Conservation (phyloP, 2,113 vertebrate genomes). For the Trogon melanurus region DNA sequence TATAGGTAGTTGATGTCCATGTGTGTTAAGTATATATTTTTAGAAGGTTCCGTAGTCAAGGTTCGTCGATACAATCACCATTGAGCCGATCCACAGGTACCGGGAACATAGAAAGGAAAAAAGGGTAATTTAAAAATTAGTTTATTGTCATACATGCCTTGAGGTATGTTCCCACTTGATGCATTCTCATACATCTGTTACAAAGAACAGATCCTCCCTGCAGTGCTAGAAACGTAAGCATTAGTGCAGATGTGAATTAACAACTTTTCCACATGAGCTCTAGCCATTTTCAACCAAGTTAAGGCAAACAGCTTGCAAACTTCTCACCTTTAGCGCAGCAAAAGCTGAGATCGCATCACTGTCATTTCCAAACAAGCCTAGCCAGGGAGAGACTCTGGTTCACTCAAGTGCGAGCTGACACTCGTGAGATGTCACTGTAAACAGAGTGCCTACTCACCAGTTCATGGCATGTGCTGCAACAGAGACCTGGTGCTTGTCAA, state of each 20-base stretch:
- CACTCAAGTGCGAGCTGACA: conserved; percentile 75
- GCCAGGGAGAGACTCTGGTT: conserved; percentile 62
- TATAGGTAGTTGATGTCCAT: conserved; percentile 87
- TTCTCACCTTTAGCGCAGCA: conserved; percentile 73
- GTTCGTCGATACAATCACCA: conserved; percentile 98
- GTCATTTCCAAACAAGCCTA: conserved; percentile 74
- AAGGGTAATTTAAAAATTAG: conserved; percentile 98
- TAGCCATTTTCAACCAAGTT: conserved; percentile 80
- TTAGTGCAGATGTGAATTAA: conserved; percentile 83
- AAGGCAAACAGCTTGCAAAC: conserved; percentile 74
- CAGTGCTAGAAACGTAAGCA: conserved; percentile 84
- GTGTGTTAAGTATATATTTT: conserved; percentile 88
- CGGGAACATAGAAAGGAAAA: conserved; percentile 99
- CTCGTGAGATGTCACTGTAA: conserved; percentile 45
- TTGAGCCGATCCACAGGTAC: conserved; percentile 99
- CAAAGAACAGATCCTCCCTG: conserved; percentile 84
- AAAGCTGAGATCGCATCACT: conserved; percentile 64
- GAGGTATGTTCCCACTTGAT: conserved; percentile 88
- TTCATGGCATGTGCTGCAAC: conserved; percentile 80
- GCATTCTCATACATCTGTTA: conserved; percentile 86
- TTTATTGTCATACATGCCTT: conserved; percentile 87
- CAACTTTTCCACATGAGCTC: conserved; percentile 80
- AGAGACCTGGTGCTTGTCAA: conserved; percentile 81
- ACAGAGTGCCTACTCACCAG: conserved; percentile 82
- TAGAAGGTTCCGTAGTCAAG: conserved; percentile 95